phyloP scores from a whole-genome alignment of 2,888 invertebrate species.

The Ophion costatus region DNA sequence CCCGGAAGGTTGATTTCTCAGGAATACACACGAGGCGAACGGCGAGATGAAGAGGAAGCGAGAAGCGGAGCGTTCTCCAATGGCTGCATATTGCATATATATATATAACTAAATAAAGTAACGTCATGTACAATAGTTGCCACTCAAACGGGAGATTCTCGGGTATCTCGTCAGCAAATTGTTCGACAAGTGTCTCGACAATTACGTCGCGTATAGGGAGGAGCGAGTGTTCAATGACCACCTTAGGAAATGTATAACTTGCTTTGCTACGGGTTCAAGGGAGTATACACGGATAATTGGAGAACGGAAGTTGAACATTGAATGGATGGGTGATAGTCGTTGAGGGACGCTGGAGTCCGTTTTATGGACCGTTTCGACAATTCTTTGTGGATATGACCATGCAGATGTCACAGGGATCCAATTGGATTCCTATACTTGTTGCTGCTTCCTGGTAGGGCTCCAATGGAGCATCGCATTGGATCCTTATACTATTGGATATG shows the following conservation, averaged over 20 bases:
- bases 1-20: conserved; percentile 69
- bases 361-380: too few species aligned
- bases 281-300: background rate
- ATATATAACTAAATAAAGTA: conserved; percentile 3
- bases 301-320: too few species aligned
- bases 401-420: too few species aligned
- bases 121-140: conserved; percentile 3
- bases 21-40: conserved; percentile 68
- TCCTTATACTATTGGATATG: too few species aligned
- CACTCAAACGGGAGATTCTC: conserved; percentile 32
- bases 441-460: too few species aligned
- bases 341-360: too few species aligned
- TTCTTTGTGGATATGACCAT: too few species aligned
- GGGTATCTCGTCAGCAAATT: conserved; percentile 46
- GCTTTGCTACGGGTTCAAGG: background rate
- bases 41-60: background rate
- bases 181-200: conserved; percentile 51
- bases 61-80: conserved; percentile 36
- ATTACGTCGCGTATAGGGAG: conserved; percentile 28
- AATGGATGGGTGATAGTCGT: too few species aligned
- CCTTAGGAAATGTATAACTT: background rate
- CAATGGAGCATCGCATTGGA: too few species aligned
- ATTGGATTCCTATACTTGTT: too few species aligned
- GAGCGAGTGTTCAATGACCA: background rate
- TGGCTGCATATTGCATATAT: background rate